Evolutionary conservation across 2,113 vertebrate genomes (phyloP).

Genomic region (Neolamprologus modestus): DNA sequence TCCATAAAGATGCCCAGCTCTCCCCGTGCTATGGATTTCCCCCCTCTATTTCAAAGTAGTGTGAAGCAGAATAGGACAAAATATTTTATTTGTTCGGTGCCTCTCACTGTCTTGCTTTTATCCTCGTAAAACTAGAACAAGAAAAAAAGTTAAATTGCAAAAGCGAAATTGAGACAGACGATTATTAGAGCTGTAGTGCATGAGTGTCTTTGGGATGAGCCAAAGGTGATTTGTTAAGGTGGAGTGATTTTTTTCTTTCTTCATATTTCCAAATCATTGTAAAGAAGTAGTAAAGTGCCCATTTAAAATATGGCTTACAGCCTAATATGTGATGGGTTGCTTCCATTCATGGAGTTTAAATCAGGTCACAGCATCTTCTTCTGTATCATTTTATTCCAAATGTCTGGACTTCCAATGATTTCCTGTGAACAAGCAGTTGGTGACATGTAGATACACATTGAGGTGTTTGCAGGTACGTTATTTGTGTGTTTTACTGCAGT

Average conservation of each 20-base stretch:
- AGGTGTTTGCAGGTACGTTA: not conserved
- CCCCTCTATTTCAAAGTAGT: not conserved
- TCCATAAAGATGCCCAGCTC: constrained; percentile 23
- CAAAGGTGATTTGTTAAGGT: not conserved
- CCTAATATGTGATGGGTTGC: not conserved
- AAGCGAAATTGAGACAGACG: not conserved
- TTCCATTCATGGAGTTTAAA: not conserved
- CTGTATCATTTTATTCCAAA: not conserved
- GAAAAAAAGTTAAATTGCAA: not conserved
- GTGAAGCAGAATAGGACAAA: not conserved
- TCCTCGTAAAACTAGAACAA: not conserved
- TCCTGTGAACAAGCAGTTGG: not conserved
- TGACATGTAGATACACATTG: not conserved
- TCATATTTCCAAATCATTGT: not conserved
- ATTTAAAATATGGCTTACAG: not conserved
- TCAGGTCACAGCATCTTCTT: not conserved
- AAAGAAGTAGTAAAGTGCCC: not conserved
- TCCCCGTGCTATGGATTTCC: not conserved
- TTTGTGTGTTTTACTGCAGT: not conserved
- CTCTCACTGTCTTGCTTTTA: not conserved
- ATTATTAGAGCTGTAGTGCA: not conserved
- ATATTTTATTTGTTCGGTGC: not conserved
- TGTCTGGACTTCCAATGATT: not conserved
- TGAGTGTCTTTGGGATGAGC: not conserved
- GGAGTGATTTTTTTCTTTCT: not conserved